Evolutionary conservation across 2,113 vertebrate species (phyloP).

Genomic region (Tenebrosternarchus preto): DNA sequence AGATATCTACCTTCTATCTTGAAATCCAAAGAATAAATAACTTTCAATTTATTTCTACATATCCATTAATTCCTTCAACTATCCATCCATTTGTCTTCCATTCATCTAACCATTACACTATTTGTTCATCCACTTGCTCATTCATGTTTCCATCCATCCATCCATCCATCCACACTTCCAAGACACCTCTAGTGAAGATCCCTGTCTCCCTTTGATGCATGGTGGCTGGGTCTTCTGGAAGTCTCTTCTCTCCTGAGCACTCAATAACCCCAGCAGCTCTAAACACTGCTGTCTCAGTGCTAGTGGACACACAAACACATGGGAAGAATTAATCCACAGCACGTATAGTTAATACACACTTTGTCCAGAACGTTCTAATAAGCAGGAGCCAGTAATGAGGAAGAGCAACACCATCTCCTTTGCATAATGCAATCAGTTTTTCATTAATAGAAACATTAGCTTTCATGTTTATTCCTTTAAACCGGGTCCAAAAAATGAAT

Average conservation of each 20-base stretch:
- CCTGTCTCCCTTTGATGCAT: slow-evolving; percentile 66
- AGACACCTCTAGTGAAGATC: slow-evolving; percentile 80
- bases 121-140: too few species aligned
- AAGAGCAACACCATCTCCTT: neutral
- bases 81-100: neutral
- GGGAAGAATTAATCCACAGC: neutral
- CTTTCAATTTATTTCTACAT: neutral
- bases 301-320: slow-evolving; percentile 53
- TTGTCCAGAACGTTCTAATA: neutral
- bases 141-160: too few species aligned
- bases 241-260: slow-evolving; percentile 77
- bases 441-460: neutral
- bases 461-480: slow-evolving; percentile 14
- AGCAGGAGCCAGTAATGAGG: neutral
- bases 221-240: slow-evolving; percentile 70
- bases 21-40: too few species aligned
- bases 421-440: neutral
- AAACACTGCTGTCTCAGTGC: slow-evolving; percentile 79
- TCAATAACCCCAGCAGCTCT: slow-evolving; percentile 83
- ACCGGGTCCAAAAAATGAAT: neutral
- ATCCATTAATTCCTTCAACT: neutral
- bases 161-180: neutral
- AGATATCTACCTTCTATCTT: neutral
- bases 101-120: neutral
- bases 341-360: too few species aligned